Evolutionary conservation across 2,113 vertebrate species (phyloP).

Genomic region (Puffinus mauretanicus): DNA sequence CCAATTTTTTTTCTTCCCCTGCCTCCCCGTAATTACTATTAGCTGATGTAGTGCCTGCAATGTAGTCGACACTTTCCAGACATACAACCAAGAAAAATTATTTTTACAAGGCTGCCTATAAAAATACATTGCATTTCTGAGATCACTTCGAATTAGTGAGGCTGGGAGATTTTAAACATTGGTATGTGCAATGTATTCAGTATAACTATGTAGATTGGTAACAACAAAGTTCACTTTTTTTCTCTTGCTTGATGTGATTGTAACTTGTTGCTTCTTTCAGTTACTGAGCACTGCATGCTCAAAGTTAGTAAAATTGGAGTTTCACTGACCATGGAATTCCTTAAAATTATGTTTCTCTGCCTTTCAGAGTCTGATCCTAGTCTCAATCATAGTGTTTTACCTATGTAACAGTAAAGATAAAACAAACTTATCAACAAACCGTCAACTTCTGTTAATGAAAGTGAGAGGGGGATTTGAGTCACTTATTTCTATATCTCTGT

Average conservation of each 20-base stretch:
- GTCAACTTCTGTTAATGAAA: not conserved
- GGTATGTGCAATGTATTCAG: not conserved
- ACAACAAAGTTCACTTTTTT: not conserved
- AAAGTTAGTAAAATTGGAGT: not conserved
- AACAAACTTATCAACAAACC: not conserved
- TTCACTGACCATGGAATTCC: not conserved
- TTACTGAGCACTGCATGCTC: not conserved
- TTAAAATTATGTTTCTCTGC: not conserved
- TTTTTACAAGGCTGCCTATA: slow-evolving; percentile 4
- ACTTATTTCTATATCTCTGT: not conserved
- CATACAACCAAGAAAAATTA: not conserved
- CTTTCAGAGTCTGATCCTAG: not conserved
- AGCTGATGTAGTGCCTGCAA: not conserved
- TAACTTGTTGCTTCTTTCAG: not conserved
- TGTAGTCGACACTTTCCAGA: not conserved
- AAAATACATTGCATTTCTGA: not conserved
- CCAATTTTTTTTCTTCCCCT: not conserved
- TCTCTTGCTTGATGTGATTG: not conserved
- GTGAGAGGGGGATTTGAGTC: not conserved
- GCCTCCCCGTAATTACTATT: not conserved
- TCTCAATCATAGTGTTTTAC: not conserved
- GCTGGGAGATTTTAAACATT: not conserved
- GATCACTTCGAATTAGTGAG: not conserved
- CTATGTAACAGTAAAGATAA: not conserved
- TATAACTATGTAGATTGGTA: not conserved